These are phyloP conservation scores for Percopsis omiscomaycus DNA, from an alignment of 2,797 vertebrate species.

Conservation along the genomic window DNA sequence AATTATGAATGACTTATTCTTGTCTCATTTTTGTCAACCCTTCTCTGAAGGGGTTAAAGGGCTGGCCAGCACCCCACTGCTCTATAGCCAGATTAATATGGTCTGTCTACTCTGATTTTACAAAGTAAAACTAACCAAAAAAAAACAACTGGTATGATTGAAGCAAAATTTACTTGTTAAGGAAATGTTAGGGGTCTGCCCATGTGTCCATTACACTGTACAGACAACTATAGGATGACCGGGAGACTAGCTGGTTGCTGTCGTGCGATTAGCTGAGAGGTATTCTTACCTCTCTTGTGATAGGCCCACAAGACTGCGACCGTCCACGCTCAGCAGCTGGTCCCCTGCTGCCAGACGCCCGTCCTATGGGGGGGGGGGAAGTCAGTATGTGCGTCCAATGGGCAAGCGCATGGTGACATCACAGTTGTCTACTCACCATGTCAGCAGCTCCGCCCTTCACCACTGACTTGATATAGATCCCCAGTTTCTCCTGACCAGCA, in stretches of 20 bases:
- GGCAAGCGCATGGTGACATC: not conserved
- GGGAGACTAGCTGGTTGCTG: not conserved
- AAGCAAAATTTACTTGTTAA: no score
- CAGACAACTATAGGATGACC: no score
- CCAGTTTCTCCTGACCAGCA: conserved; percentile 97
- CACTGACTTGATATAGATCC: conserved; percentile 98
- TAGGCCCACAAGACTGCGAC: conserved; percentile 93
- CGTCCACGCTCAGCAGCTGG: conserved; percentile 96
- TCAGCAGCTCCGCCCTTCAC: conserved; percentile 99
- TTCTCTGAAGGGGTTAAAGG: no score
- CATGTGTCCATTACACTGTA: no score
- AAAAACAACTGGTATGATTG: no score
- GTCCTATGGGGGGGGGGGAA: conserved; percentile 78
- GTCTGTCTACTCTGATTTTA: no score
- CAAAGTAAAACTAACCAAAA: no score
- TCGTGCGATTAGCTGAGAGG: conserved; percentile 8
- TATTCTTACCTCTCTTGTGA: conserved; percentile 92
- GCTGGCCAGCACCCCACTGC: no score
- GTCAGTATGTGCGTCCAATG: not conserved
- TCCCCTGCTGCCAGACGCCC: conserved; percentile 94
- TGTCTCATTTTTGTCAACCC: no score
- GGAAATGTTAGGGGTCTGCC: no score
- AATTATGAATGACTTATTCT: no score
- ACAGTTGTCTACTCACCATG: conserved; percentile 78
- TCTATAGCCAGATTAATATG: no score